Evolutionary conservation across 2,888 invertebrate species (phyloP), one percentile per base, ranked within the genome.

Genomic region (Ichneumoninae sp.): DNA sequence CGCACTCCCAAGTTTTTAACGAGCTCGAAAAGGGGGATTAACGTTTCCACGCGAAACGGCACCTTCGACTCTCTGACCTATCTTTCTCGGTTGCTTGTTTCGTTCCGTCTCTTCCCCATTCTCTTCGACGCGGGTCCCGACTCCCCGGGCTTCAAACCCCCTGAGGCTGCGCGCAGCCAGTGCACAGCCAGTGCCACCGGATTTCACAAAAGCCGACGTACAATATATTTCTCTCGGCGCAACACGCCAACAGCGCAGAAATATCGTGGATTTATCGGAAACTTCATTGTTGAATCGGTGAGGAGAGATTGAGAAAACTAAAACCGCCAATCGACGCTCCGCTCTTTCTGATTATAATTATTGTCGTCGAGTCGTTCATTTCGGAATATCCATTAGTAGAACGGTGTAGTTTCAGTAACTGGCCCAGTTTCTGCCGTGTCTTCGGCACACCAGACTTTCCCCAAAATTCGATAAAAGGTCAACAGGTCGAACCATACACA

Each of bases 21-120:
- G 74, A 75, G 33, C 63, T 22, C 65, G 50, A 36, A 75, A 26
- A 16, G 22, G 7, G 10, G 26, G 33, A 75, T 75, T 33, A 75
- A 75, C 16, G 19, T 65, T 75, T 63, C 74, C 50, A 36, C 44
- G 4, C 22, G 47, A 50, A 50, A 2, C n/a, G n/a, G 63, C 19
- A 33, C 33, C 65, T 63, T 75, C 50, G 33, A 47, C 44, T 16
- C 74, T 74, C 30, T 26, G 63, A 50, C 50, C 30, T 63, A 47
- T 26, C 63, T 44, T 57, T 44, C 44, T 10, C 40, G 13, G 19
- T 47, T 75, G 22, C 26, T 26, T 57, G 10, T 57, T 26, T 57
- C 57, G 57, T 57, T 57, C 22, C 22, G 3, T 22, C 57, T 22
- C 57, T 16, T n/a, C 60, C 22, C 22, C 22, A 10, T 52, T 19